Evolutionary conservation across 2,797 vertebrate genomes (phyloP), one percentile per base, ranked within the genome.

Genomic region (Xenops minutus): DNA sequence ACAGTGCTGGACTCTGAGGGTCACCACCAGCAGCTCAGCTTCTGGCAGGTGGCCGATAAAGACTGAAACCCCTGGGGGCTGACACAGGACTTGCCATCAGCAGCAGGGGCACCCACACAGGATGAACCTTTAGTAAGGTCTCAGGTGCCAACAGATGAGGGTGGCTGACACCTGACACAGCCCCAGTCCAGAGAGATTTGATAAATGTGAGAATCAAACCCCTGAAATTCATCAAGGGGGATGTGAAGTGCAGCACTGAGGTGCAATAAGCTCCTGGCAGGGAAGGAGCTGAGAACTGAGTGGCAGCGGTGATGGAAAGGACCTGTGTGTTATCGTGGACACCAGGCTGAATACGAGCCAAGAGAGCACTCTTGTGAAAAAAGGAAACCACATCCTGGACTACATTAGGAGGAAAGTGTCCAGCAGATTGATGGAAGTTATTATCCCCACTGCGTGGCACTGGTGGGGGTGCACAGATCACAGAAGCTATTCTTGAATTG

Each of bases 381-480:
- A 79, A 64, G 52, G 87, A 92, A 91, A 93, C 93, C 96, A 64
- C 96, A 95, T 96, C 93, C 93, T 85, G 82, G 52, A 73, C 79
- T 91, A 85, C 87, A 92, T 94, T 92, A 95, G 85, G 34, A 91
- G 46, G 19, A 94, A 17, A 2, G 15, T 85, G 91, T 85, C 89
- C 82, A 93, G 79, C 30, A 74, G 81, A 74, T 52, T 5, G n/a
- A 83, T 61, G 59, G 72, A 85, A 68, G 68, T 85, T 91, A 91
- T 95, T 95, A 91, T 85, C 82, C 41, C 48, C 2, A 10, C 81
- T 89, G 37, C 62, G 75, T 64, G 68, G 63, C 10, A 4, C 55
- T 74, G 67, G n/a, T 23, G 73, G 63, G 52, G 78, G 73, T 61
- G 78, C 32, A 82, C 39, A 52, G 67, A 69, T 74, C 4, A 0